Conservation (phyloP, 2,797 vertebrate genomes). For the Helicolenus hilgendorfi region DNA sequence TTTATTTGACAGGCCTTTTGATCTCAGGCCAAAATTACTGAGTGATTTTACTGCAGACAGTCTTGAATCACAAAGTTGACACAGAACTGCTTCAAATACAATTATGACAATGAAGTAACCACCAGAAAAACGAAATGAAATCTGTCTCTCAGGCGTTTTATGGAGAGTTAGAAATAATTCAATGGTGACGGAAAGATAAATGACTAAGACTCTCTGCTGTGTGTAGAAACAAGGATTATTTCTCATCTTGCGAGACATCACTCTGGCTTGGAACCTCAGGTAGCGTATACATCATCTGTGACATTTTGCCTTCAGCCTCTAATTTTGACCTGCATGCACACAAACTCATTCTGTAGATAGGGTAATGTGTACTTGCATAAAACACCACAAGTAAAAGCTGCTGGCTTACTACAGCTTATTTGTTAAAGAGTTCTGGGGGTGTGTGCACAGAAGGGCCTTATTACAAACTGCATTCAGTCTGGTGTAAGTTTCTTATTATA, state of each 20-base stretch:
- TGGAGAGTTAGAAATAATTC: not conserved
- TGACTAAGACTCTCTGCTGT: not conserved
- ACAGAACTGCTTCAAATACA: slow-evolving; percentile 9
- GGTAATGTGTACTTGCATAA: not conserved
- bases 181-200: slow-evolving; percentile 4
- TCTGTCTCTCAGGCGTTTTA: not conserved
- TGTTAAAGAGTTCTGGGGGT: slow-evolving; percentile 48
- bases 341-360: not conserved
- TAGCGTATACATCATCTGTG: not conserved
- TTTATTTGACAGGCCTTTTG: slow-evolving; percentile 3
- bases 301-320: slow-evolving; percentile 12
- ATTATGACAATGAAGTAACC: slow-evolving; percentile 7
- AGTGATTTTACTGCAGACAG: not conserved
- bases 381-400: slow-evolving; percentile 23
- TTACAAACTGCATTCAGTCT: not conserved
- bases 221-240: not conserved
- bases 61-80: slow-evolving; percentile 5
- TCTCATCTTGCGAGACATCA: not conserved
- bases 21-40: slow-evolving; percentile 23
- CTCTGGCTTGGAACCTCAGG: not conserved
- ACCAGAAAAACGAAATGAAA: not conserved
- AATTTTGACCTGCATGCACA: slow-evolving; percentile 24
- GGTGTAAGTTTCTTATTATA: too few species aligned
- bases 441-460: not conserved
- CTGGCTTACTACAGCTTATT: slow-evolving; percentile 46